phyloP scores from a whole-genome alignment of 1,140 invertebrate species.

The Trachymyrmex cornetzi region DNA sequence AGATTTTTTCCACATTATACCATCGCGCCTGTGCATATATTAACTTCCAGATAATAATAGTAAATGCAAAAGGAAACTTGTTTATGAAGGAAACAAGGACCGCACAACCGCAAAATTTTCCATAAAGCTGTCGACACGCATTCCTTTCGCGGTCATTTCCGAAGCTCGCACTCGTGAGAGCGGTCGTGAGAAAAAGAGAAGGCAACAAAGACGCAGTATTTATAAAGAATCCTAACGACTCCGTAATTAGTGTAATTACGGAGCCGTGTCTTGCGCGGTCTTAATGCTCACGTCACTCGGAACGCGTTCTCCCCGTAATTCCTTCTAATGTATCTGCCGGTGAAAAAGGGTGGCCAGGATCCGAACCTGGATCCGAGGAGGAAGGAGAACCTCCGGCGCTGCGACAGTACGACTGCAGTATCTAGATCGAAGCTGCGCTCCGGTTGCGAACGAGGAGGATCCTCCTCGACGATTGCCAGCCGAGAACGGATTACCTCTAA shows the following conservation, averaged over 20 bases:
- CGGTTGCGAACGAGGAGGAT: constrained; percentile 57
- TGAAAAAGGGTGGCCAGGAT: constrained; percentile 41
- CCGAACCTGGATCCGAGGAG: background rate
- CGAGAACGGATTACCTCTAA: constrained; percentile 76
- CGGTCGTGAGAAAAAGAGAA: constrained; percentile 16
- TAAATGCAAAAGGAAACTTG: constrained; percentile 39
- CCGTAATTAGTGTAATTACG: constrained; percentile 71
- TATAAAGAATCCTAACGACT: constrained; percentile 68
- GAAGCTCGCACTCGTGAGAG: constrained; percentile 9
- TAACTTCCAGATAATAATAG: constrained; percentile 30
- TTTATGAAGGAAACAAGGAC: constrained; percentile 19
- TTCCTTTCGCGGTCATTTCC: constrained; percentile 21
- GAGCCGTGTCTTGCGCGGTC: constrained; percentile 56
- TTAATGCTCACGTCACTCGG: constrained; percentile 69
- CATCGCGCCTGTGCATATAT: background rate
- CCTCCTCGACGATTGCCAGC: constrained; percentile 71
- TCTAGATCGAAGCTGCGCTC: constrained; percentile 71
- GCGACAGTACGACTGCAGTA: constrained; percentile 58
- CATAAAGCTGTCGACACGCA: constrained; percentile 47
- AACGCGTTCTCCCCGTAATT: constrained; percentile 65
- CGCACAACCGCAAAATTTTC: constrained; percentile 34
- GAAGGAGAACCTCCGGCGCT: constrained; percentile 26
- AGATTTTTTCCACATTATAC: background rate
- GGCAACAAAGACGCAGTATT: constrained; percentile 60
- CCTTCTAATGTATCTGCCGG: constrained; percentile 69